Base-by-base conservation (phyloP, 2,797 vertebrate species). In the Cynodonichthys magdalenae region DNA sequence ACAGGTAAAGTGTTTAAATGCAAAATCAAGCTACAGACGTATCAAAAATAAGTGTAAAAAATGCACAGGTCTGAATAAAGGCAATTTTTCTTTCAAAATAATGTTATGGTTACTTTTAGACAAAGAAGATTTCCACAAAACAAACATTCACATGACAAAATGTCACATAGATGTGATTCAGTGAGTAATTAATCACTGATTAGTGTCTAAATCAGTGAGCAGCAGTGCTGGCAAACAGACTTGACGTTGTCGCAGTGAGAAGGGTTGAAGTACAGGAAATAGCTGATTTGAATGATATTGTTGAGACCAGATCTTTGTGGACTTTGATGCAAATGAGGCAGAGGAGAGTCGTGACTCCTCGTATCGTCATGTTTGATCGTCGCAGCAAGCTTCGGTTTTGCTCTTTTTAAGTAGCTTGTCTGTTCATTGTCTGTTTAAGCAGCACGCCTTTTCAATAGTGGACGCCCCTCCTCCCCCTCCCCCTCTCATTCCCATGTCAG, bases 141-240 rank as follows among this genome's bases (percentile, higher is more conserved):
- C 5, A 34, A 34, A 34, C 6, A 10, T 10, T 34, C 31, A 34
- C 31, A 2, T 19, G 12, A 24, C 17, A 53, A 44, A 42, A 41
- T n/a, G 18, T 17, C 15, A 1, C 11, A 9, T 9, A 34, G 17
- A 5, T 53, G 45, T 29, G n/a, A 45, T 49, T 56, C 0, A 45
- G 1, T 4, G 5, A 12, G 39, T 68, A 48, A 69, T 60, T 54
- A 73, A 62, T 62, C 9, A n/a, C 31, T 49, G 55, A 59, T 83
- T 41, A 15, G 51, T 20, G 14, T 55, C 65, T 83, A 69, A 87
- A 87, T 87, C 71, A 72, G 62, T 84, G 50, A 76, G 64, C 17
- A 17, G 29, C 36, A 31, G 6, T 79, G 63, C 50, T 19, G 59
- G 45, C 59, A 75, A 77, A 67, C 50, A 41, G 34, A 51, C 46